Base-by-base conservation (phyloP, 2,113 vertebrate genomes). In the Amblyornis subalaris region DNA sequence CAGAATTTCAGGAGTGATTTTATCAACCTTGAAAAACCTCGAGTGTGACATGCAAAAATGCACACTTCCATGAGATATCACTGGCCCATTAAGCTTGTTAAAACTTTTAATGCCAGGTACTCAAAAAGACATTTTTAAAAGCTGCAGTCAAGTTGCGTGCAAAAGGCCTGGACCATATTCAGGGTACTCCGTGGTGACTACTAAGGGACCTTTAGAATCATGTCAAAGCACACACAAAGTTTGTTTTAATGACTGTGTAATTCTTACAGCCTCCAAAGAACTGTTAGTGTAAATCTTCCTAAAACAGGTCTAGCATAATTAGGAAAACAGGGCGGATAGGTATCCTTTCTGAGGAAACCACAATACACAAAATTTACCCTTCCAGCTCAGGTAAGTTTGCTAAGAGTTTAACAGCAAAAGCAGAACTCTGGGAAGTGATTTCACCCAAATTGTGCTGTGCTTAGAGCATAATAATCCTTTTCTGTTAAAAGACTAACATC, bases 401-500 rank as follows among this genome's bases (percentile, higher is more conserved):
- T 16, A 69, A 48, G 35, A 87, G 25, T 64, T 91, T 64, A 94
- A 91, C 19, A 91, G 45, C 16, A 77, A 77, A 94, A 93, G 35
- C 38, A 91, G 35, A 85, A 82, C 40, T 92, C 61, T 0, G 1
- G 23, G 8, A 85, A 95, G n/a, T 20, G 15, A 90, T 71, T 91
- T 85, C 42, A 89, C 36, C 7, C 44, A 74, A 76, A 91, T 0
- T 64, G 26, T 71, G n/a, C 80, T 84, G 35, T 44, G 67, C 55
- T 93, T 76, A 48, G 9, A 85, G 58, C 35, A 73, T 31, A 95
- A 90, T 61, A 92, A 82, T 42, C n/a, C 25, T 58, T 58, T 83
- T 80, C 48, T 93, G n/a, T 79, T 87, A 89, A 87, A 95, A 82
- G 67, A 50, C 40, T 94, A 89, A 91, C 44, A 79, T 25, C 62